Base-by-base conservation (phyloP, 2,797 vertebrate genomes). In the Spatula versicolor region DNA sequence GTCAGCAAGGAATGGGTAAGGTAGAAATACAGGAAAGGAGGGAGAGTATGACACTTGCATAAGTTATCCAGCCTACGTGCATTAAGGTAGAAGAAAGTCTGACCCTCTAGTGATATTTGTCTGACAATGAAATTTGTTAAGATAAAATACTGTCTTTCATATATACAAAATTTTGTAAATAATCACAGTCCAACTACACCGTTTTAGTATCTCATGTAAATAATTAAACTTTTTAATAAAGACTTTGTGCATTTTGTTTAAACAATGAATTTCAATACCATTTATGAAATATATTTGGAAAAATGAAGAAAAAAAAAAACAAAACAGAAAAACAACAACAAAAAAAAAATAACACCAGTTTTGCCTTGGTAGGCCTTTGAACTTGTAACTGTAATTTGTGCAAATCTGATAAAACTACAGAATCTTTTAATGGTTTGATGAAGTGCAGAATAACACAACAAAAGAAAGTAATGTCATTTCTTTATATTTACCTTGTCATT, bases 401-500 rank as follows among this genome's bases (percentile, higher is more conserved):
- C 14, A 46, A 75, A 62, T 58, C 18, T 23, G 68, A 0, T 88
- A 74, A 15, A 62, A 52, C 31, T 73, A 17, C 8, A 48, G 33
- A 83, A 64, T 83, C 35, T 62, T 87, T 74, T 78, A 75, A 54
- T 72, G 54, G 35, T 54, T 77, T 75, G 46, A 77, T 88, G 30
- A 89, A 83, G 66, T 52, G 30, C 33, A 68, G 41, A 26, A 33
- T 5, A 92, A 87, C 90, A 73, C 79, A n/a, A 66, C 80, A 54
- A 45, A 77, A 79, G 72, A 88, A 85, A 88, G 54, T 78, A 86
- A 58, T 74, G 54, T 78, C 10, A 75, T 45, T 86, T 83, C 37
- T 93, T 86, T 77, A 83, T 54, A 81, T 91, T 96, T 92, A 87
- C 84, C 17, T 2, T 89, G 68, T 62, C 79, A 91, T 83, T 89